These are phyloP conservation scores for Patella pellucida DNA, from an alignment of 2,888 invertebrate species.

Conservation along the genomic window DNA sequence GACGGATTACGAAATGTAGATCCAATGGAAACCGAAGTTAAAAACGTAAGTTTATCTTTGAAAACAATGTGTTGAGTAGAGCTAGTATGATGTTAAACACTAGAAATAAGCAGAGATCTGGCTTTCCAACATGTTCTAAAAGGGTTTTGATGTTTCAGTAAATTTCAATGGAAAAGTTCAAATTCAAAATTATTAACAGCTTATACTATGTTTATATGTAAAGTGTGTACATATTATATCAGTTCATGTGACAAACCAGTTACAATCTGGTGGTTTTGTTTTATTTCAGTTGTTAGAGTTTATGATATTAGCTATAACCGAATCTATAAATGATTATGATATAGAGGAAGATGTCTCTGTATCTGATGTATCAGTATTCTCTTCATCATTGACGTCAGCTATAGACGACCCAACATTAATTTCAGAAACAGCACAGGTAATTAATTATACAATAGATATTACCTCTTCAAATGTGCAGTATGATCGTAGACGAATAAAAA, in stretches of 20 bases:
- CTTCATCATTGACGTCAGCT: neutral
- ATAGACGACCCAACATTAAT: neutral
- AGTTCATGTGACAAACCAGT: neutral
- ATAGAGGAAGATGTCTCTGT: neutral
- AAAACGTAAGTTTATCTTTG: neutral
- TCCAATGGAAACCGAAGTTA: neutral
- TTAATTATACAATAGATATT: neutral
- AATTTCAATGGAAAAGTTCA: no score
- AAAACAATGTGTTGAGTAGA: no score
- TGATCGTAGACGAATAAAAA: no score
- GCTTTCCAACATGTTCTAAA: no score
- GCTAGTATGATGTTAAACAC: no score
- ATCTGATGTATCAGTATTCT: neutral
- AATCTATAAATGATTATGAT: neutral
- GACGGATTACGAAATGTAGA: neutral
- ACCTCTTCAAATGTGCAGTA: no score
- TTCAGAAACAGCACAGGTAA: neutral
- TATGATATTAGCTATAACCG: neutral
- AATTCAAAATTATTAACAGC: no score
- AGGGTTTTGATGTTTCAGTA: no score
- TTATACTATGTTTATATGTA: no score
- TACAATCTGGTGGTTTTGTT: neutral
- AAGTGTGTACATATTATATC: neutral
- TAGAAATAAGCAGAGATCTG: no score
- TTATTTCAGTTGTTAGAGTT: neutral